Evolutionary conservation across 2,888 invertebrate genomes (phyloP), one percentile per base, ranked within the genome.

Genomic region (Drosophila tanythrix): DNA sequence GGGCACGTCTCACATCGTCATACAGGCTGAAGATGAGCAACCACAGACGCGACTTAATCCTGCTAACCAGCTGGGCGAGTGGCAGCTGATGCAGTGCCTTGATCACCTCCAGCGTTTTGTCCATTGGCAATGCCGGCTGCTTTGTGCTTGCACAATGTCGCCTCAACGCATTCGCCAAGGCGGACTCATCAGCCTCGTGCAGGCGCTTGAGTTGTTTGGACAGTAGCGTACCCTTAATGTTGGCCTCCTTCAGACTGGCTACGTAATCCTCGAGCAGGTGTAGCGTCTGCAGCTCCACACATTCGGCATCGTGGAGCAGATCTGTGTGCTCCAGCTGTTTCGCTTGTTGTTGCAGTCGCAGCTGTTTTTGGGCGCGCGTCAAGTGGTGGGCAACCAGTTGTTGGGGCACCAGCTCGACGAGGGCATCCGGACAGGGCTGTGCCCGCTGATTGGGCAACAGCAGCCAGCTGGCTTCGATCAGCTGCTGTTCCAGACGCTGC

Each of bases 401-500:
- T 1, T 72, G 63, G 1, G 74, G 80, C 3, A 86, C 53, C 36
- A 83, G 73, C 40, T 89, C 81, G 3, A 76, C 65, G 29, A 83
- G 18, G 1, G 68, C 59, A n/a, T 60, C 81, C 6, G 72, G 65
- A 50, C 66, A 91, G 15, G 40, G 40, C 13, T 21, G 46, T 0
- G 3, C 46, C 0, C 70, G 63, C 40, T 81, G 76, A 0, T 68
- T n/a, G 33, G 78, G 63, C 27, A 69, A 25, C 7, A 81, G 62
- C 29, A 93, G 63, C 72, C 89, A 72, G 8, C 67, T 5, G 69
- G 81, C 62, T 81, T 89, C 8, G 69, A 40, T 38, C 79, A 80
- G 79, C 75, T 93, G 93, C 38, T 92, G 43, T 27, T 90, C 82
- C 38, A 93, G 61, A 0, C 91, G 88, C 74, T 92, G 91, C 33